Conservation (phyloP, 2,888 invertebrate genomes). For the Himalopsyche tibetana region DNA sequence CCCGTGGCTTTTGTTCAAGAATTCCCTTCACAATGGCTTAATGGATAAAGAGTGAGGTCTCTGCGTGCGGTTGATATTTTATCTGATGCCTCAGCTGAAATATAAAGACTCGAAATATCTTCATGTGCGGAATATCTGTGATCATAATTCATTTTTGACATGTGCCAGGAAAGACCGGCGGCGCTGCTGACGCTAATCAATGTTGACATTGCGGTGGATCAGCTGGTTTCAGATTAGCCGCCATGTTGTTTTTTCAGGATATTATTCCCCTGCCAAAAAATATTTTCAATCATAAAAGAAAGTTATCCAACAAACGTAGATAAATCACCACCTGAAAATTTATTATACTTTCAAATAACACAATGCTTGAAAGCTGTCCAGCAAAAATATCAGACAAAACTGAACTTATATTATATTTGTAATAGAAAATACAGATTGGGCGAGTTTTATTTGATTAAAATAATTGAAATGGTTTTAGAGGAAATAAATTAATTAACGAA, state of each 20-base stretch:
- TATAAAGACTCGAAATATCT: constrained; percentile 27
- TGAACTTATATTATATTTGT: no score
- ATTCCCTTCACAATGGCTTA: constrained; percentile 32
- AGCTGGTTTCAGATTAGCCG: constrained; percentile 31
- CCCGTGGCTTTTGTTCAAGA: constrained; percentile 35
- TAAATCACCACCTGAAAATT: no score
- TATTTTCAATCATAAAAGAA: constrained; percentile 3
- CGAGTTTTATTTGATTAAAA: no score
- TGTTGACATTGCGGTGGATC: constrained; percentile 30
- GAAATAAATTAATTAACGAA: no score
- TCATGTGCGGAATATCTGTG: constrained; percentile 21
- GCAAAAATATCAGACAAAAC: no score
- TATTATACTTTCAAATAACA: no score
- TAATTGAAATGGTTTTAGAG: no score
- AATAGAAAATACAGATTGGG: no score
- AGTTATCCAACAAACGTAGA: no score
- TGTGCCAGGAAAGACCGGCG: background rate
- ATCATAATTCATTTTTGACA: constrained; percentile 43
- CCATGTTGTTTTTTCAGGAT: constrained; percentile 7
- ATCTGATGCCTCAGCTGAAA: constrained; percentile 26
- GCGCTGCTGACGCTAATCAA: constrained; percentile 29
- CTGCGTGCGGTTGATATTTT: constrained; percentile 29
- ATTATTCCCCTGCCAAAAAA: background rate
- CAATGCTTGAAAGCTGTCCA: no score
- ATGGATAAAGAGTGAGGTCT: constrained; percentile 35